phyloP scores from a whole-genome alignment of 1,140 invertebrate species.

The Pseudomyrmex gracilis region DNA sequence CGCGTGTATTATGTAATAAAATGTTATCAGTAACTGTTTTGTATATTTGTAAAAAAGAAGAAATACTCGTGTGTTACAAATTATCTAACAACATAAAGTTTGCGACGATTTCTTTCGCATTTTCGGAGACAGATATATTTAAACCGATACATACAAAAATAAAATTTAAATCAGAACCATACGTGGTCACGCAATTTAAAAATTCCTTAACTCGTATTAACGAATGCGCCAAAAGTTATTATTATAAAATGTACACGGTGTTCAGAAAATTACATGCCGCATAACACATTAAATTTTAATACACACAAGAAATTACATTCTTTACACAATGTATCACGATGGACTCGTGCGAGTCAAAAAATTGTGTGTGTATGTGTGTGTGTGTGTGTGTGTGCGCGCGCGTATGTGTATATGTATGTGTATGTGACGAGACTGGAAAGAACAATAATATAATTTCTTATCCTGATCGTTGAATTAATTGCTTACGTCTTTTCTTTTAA shows the following conservation, averaged over 20 bases:
- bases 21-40: no score
- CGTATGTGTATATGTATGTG: no score
- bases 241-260: constrained; percentile 53
- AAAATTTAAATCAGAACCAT: no score
- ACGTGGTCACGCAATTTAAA: constrained; percentile 47
- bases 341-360: not conserved
- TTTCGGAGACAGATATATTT: constrained; percentile 9
- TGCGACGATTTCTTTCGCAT: not conserved
- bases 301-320: constrained; percentile 23
- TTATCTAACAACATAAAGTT: not conserved
- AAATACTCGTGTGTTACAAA: not conserved
- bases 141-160: constrained; percentile 4
- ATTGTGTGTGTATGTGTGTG: not conserved
- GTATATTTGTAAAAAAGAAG: not conserved
- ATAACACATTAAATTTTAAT: constrained; percentile 47
- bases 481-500: not conserved
- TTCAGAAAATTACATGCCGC: constrained; percentile 21
- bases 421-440: not conserved
- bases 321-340: constrained; percentile 31
- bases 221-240: constrained; percentile 3
- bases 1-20: not conserved
- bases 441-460: constrained; percentile 9
- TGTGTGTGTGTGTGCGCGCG: no score
- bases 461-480: not conserved
- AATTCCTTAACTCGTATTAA: constrained; percentile 45